Conservation (phyloP, 2,797 vertebrate species). For the Pipistrellus kuhlii region DNA sequence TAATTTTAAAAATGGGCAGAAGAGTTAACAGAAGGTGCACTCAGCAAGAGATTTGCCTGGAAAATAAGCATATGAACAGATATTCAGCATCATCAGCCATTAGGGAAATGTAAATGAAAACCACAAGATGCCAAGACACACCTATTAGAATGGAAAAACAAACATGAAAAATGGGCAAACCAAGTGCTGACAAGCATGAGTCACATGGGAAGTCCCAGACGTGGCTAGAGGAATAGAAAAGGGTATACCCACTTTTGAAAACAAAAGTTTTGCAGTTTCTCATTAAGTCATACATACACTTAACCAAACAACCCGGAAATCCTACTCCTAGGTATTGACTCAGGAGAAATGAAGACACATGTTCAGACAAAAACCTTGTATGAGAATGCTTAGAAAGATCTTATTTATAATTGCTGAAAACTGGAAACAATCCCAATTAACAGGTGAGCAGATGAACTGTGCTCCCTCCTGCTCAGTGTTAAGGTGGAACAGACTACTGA, state of each 20-base stretch:
- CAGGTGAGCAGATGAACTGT: not conserved
- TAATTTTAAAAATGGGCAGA: conserved; percentile 6
- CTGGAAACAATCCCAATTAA: not conserved
- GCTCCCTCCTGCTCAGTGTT: not conserved
- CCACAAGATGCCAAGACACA: not conserved
- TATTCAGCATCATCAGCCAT: not conserved
- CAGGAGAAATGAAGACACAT: not conserved
- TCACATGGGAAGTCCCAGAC: not conserved
- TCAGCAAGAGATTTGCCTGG: not conserved
- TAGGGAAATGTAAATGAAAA: not conserved
- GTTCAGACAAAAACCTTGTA: not conserved
- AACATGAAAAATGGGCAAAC: not conserved
- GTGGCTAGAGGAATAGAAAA: not conserved
- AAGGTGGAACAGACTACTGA: not conserved
- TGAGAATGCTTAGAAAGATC: not conserved
- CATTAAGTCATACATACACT: not conserved
- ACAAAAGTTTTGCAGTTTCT: not conserved
- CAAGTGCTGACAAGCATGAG: not conserved
- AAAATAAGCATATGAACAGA: not conserved
- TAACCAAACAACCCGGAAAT: not conserved
- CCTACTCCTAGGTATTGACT: not conserved
- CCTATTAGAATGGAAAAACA: not conserved
- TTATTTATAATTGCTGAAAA: not conserved
- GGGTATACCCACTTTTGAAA: not conserved
- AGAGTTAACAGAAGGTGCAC: not conserved